phyloP scores from a whole-genome alignment of 2,797 vertebrate genomes.

The Microcaecilia unicolor region DNA sequence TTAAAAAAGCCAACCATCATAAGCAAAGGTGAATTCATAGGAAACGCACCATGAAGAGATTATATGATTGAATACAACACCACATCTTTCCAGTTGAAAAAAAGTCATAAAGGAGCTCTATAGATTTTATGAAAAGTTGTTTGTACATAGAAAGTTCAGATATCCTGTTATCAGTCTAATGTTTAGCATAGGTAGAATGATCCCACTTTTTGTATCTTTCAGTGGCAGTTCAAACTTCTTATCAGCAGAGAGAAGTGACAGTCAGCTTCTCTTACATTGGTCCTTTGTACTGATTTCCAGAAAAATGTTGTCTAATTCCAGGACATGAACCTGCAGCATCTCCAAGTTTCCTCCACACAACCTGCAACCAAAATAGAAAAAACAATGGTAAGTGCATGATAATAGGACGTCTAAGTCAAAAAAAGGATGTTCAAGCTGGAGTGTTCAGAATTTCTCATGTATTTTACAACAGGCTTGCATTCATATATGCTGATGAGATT shows the following conservation, averaged over 20 bases:
- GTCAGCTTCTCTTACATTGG: constrained; percentile 48
- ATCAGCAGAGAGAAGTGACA: constrained; percentile 7
- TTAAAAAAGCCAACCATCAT: constrained; percentile 20
- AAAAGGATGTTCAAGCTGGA: too few species aligned
- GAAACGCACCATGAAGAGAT: constrained; percentile 20
- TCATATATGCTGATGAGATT: too few species aligned
- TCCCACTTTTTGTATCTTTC: constrained; percentile 6
- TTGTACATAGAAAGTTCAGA: constrained; percentile 11
- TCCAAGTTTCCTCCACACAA: constrained; percentile 74
- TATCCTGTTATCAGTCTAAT: constrained; percentile 8
- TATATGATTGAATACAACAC: constrained; percentile 3
- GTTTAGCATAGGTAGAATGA: constrained; percentile 6
- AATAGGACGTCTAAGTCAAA: too few species aligned
- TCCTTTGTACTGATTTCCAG: constrained; percentile 66
- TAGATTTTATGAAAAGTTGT: constrained; percentile 6
- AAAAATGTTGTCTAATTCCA: constrained; percentile 69
- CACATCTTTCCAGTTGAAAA: not conserved
- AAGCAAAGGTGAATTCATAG: constrained; percentile 4
- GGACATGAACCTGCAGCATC: constrained; percentile 74
- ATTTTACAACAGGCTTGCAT: too few species aligned
- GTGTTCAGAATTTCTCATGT: too few species aligned
- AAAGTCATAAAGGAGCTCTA: not conserved
- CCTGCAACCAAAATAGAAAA: constrained; percentile 36
- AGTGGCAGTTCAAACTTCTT: constrained; percentile 13
- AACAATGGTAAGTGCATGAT: too few species aligned